Conservation (phyloP, 1,140 invertebrate species). For the Cydia amplana region DNA sequence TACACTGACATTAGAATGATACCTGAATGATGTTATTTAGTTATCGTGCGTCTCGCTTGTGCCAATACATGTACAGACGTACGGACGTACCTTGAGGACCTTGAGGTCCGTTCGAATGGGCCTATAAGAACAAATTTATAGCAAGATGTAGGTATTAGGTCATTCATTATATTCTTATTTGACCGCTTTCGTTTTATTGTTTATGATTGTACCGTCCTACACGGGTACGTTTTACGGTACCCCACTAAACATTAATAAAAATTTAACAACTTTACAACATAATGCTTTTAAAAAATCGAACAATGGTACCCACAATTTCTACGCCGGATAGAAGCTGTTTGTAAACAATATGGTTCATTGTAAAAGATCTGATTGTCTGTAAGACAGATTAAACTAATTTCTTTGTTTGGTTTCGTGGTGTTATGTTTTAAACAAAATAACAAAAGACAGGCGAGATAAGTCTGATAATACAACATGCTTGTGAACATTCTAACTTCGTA, state of each 20-base stretch:
- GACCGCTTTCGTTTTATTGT: conserved; percentile 10
- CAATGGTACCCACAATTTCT: conserved; percentile 39
- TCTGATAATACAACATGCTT: not conserved
- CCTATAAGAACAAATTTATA: not conserved
- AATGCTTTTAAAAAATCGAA: conserved; percentile 44
- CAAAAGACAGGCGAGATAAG: not conserved
- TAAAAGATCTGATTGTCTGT: conserved; percentile 4
- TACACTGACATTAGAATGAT: too few species aligned
- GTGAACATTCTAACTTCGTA: too few species aligned
- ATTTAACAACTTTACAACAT: conserved; percentile 50
- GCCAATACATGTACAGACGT: too few species aligned
- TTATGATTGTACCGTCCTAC: conserved; percentile 57
- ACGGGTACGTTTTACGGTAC: conserved; percentile 59
- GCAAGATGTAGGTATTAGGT: not conserved
- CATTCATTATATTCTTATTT: not conserved
- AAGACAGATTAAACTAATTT: not conserved
- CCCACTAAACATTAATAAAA: conserved; percentile 61
- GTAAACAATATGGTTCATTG: conserved; percentile 36
- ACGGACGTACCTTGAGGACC: too few species aligned
- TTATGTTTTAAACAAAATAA: not conserved
- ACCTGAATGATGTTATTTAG: too few species aligned
- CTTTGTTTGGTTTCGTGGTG: conserved; percentile 2
- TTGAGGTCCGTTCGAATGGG: too few species aligned
- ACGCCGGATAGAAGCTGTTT: conserved; percentile 35
- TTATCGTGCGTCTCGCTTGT: too few species aligned